Percentiles rank a stretch among this genome's conserved stretches.
These are phyloP conservation scores for Mirza zaza DNA, from an alignment of 2,113 vertebrate genomes.

Conservation along the genomic window DNA sequence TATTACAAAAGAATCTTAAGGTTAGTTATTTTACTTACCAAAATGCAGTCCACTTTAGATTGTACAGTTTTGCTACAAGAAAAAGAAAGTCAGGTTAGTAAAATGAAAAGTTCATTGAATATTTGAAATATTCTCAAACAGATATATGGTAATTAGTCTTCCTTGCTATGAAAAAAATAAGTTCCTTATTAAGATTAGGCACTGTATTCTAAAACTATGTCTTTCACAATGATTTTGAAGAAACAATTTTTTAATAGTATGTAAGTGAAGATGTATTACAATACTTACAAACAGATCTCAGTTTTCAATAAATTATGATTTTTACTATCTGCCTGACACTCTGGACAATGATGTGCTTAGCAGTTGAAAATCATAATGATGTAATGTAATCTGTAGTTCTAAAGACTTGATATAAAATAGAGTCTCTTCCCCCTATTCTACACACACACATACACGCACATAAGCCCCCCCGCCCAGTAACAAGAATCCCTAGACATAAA, in stretches of 20 bases:
- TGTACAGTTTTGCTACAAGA: conserved; percentile 98
- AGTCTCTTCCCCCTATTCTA: background rate
- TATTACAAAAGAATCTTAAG: conserved; percentile 54
- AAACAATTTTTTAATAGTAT: conserved; percentile 13
- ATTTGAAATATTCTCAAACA: conserved; percentile 39
- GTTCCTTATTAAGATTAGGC: conserved; percentile 14
- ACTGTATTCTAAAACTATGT: background rate
- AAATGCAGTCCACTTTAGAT: conserved; percentile 99
- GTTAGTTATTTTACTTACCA: conserved; percentile 91
- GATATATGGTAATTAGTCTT: background rate
- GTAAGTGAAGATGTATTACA: background rate
- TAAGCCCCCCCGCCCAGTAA: background rate
- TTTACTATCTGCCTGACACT: background rate
- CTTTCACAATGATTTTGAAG: conserved; percentile 1
- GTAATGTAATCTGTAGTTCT: background rate
- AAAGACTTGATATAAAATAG: background rate
- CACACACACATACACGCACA: background rate
- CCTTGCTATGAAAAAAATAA: background rate
- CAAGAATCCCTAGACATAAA: background rate
- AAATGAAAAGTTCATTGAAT: conserved; percentile 58
- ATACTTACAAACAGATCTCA: background rate
- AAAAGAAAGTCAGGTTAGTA: conserved; percentile 81
- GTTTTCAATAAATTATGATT: conserved; percentile 14
- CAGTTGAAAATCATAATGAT: background rate
- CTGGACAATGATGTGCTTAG: background rate